A percentile compares a stretch with the other conserved stretches of the same genome.
phyloP scores from a whole-genome alignment of 2,113 vertebrate genomes.

The Anser cygnoides region DNA sequence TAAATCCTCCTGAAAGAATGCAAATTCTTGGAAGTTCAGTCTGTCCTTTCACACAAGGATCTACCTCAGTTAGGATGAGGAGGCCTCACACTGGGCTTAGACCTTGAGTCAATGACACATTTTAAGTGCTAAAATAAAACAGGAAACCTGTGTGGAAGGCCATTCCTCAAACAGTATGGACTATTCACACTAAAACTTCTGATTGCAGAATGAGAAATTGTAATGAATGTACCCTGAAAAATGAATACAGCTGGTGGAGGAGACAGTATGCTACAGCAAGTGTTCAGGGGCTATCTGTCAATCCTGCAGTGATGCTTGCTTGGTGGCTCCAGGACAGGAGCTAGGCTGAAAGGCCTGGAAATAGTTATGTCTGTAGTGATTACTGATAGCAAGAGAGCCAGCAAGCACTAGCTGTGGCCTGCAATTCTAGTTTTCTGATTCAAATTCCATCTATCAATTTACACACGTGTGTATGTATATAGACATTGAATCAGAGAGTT shows the following conservation, averaged over 20 bases:
- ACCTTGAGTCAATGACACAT: neutral
- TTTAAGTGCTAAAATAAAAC: constrained; percentile 9
- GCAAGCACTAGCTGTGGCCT: neutral
- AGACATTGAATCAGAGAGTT: too few species aligned
- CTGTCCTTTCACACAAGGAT: neutral
- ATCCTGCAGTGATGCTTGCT: neutral
- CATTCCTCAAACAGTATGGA: neutral
- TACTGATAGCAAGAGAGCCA: neutral
- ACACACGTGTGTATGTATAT: neutral
- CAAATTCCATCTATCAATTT: neutral
- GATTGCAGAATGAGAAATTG: neutral
- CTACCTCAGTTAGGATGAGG: neutral
- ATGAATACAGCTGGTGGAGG: neutral
- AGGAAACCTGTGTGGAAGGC: neutral
- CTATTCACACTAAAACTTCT: neutral
- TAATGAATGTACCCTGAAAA: neutral
- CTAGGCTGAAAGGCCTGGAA: neutral
- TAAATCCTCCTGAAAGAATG: neutral
- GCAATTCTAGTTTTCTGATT: neutral
- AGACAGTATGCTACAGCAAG: fast-evolving
- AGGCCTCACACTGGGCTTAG: neutral
- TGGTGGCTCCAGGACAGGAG: neutral
- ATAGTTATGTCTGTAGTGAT: neutral
- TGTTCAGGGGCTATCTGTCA: neutral
- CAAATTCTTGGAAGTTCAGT: neutral